A percentile compares a stretch with the other conserved stretches of the same genome.
Evolutionary conservation across 2,113 vertebrate genomes (phyloP).

Genomic region (Sakesphorus luctuosus): DNA sequence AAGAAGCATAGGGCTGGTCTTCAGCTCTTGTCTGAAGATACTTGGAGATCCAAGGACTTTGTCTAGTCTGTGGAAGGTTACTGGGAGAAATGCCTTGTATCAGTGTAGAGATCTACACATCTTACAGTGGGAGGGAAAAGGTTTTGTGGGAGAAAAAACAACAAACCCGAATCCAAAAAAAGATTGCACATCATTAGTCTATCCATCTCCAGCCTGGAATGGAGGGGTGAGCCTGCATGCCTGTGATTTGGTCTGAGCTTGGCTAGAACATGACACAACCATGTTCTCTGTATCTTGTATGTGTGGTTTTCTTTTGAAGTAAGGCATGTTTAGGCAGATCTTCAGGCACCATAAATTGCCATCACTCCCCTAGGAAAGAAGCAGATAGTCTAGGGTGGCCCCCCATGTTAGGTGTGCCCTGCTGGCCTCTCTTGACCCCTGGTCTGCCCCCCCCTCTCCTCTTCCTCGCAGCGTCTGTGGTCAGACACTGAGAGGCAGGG

Average conservation of each 20-base stretch:
- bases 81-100: not conserved
- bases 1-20: not conserved
- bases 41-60: not conserved
- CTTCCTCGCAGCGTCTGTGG: not conserved
- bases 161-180: not conserved
- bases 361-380: not conserved
- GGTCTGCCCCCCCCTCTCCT: not conserved
- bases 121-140: not conserved
- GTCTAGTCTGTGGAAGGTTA: not conserved
- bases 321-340: not conserved
- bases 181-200: too few relatives aligned
- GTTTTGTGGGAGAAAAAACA: not conserved
- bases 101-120: not conserved
- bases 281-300: not conserved
- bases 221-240: not conserved
- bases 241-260: not conserved
- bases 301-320: not conserved
- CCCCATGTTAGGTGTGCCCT: not conserved
- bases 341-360: not conserved
- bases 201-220: not conserved
- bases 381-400: not conserved
- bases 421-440: not conserved
- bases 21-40: not conserved
- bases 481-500: not conserved
- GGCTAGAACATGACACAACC: not conserved